phyloP scores from a whole-genome alignment of 2,797 vertebrate genomes.

The Triplophysa bombifrons region DNA sequence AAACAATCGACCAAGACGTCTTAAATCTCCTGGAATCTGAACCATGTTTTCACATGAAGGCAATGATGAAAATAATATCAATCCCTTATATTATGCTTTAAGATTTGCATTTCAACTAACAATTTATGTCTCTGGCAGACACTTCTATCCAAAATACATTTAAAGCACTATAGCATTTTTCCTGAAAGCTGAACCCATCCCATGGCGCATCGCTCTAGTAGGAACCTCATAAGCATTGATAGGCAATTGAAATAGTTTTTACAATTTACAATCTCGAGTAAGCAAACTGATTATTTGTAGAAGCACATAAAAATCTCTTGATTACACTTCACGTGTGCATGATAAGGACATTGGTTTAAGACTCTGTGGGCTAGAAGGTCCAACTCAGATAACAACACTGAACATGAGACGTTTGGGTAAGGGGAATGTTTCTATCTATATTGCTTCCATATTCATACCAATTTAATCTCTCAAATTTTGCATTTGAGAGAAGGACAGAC shows the following conservation, averaged over 20 bases:
- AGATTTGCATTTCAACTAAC: too few relatives aligned
- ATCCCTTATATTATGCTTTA: background rate
- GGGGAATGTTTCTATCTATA: background rate
- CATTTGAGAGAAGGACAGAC: background rate
- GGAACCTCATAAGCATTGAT: background rate
- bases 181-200: background rate
- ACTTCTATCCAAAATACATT: too few relatives aligned
- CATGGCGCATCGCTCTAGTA: background rate
- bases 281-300: background rate
- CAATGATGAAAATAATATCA: background rate
- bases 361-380: slow-evolving; percentile 11
- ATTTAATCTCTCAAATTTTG: background rate
- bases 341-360: slow-evolving; percentile 5
- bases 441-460: background rate
- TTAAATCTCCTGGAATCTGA: background rate
- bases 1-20: background rate
- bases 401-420: slow-evolving; percentile 14
- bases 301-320: background rate
- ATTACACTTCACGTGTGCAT: background rate
- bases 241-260: background rate
- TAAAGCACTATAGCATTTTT: background rate
- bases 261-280: background rate
- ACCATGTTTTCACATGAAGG: background rate
- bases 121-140: too few relatives aligned
- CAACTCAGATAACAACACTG: slow-evolving; percentile 3